Evolutionary conservation across 2,113 vertebrate species (phyloP).

Genomic region (Heterotilapia buettikoferi): DNA sequence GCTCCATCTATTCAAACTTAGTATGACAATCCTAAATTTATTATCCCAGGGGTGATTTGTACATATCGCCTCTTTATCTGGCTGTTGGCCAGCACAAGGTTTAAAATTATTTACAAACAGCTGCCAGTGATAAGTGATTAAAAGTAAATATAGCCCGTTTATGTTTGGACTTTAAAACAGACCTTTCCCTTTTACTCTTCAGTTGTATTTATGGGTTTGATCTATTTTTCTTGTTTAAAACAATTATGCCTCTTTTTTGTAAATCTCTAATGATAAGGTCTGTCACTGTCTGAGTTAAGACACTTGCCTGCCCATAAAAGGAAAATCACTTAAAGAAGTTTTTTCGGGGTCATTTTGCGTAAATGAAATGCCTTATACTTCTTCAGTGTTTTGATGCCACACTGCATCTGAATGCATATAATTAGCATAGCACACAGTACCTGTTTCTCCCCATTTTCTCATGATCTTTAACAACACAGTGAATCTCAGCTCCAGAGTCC

Average conservation of each 20-base stretch:
- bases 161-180: not conserved
- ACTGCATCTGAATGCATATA: not conserved
- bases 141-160: not conserved
- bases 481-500: constrained; percentile 82
- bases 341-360: not conserved
- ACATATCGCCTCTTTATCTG: not conserved
- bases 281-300: rapidly evolving
- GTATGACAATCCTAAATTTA: not conserved
- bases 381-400: not conserved
- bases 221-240: not conserved
- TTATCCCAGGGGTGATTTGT: not conserved
- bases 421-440: constrained; percentile 41
- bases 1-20: not conserved
- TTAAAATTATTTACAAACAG: not conserved
- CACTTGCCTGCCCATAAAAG: not conserved
- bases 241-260: not conserved
- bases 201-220: not conserved
- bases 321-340: not conserved
- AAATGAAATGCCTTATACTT: not conserved
- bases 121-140: not conserved
- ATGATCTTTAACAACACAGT: constrained; percentile 92
- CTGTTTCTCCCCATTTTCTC: constrained; percentile 95
- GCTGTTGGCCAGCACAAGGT: not conserved
- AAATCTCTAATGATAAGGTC: not conserved
- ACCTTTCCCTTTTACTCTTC: not conserved